Evolutionary conservation across 2,113 vertebrate species (phyloP).

Genomic region (Zingel zingel): DNA sequence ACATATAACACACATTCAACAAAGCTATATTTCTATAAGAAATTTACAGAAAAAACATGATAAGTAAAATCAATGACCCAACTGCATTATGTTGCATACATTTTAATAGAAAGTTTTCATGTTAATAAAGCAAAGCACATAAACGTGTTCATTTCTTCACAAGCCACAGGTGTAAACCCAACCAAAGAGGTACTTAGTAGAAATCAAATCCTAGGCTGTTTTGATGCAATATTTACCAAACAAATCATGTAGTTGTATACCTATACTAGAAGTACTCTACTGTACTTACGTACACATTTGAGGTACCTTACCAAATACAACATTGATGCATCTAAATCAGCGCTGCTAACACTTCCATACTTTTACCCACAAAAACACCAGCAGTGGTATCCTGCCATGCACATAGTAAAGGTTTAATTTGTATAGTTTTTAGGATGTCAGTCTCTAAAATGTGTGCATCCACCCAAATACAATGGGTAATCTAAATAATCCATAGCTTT

Average conservation of each 20-base stretch:
- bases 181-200: background rate
- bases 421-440: background rate
- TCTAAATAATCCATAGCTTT: background rate
- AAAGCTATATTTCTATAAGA: background rate
- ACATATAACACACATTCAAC: background rate
- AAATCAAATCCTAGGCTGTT: background rate
- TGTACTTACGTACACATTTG: no score
- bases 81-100: background rate
- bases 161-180: background rate
- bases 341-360: no score
- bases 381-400: background rate
- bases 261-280: no score
- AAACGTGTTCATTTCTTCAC: background rate
- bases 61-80: background rate
- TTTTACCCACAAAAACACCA: no score
- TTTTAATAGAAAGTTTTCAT: background rate
- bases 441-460: background rate
- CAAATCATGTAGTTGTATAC: background rate
- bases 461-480: background rate
- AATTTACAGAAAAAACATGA: background rate
- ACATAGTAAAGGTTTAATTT: background rate
- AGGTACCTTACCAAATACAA: no score
- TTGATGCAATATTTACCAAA: background rate
- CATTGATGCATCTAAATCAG: no score
- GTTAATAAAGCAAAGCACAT: background rate